Evolutionary conservation across 2,797 vertebrate species (phyloP), one percentile per base, ranked within the genome.

Genomic region (Podarcis siculus): DNA sequence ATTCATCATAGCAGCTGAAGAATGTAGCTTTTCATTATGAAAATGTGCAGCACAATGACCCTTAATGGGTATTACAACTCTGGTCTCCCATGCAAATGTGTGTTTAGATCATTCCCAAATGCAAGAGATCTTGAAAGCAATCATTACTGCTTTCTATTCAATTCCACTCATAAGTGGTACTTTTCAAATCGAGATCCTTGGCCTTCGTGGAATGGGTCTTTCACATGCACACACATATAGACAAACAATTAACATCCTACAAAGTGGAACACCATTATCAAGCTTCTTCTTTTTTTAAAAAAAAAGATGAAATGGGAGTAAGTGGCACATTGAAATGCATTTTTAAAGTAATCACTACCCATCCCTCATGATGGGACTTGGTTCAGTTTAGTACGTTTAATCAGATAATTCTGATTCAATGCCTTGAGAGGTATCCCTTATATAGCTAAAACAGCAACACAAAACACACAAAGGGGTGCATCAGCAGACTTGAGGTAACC

Each of bases 91-190:
- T 21, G 30, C 39, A 86, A 66, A 75, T 83, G 66, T 5, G 58
- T 55, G 6, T 89, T 23, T 79, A 4, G 86, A 86, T 88, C 32
- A 79, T 58, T 86, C 77, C 1, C 5, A 75, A 92, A 19, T 90
- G 73, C n/a, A 90, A 85, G 30, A 83, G 32, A 72, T 23, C 66
- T 7, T 1, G 67, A 37, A 87, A 89, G 83, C 39, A 87, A 25
- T 45, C 85, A 82, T 45, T 90, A 49, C 19, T 32, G 81, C 77
- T 55, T 64, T 30, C 23, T 19, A 72, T 0, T 1, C 30, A 90
- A 86, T 87, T 69, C 8, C 30, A 88, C 4, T 1, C 27, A 21
- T 10, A 76, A 89, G 1, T 9, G 0, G 3, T n/a, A 27, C 83
- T 83, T 61, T 71, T 10, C 3, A 7, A 6, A 72, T 85, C 49